Base-by-base conservation (phyloP, 2,888 invertebrate species). In the Phania funesta region DNA sequence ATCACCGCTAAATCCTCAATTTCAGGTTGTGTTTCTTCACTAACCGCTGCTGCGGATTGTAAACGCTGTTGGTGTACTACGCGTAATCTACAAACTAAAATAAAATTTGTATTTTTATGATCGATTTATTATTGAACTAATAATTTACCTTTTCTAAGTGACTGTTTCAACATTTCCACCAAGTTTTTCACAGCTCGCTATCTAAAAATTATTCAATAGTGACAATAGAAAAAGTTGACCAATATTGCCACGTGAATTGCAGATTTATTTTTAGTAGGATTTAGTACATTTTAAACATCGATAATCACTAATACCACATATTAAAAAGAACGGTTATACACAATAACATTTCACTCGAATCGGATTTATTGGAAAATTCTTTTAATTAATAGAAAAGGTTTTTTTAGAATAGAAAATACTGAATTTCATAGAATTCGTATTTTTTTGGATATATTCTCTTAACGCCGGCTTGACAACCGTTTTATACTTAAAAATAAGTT, bases 1-100 rank as follows among this genome's bases (percentile, higher is more conserved):
- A 87, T 83, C 7, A 56, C 84, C 0, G 88, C 46, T 22, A 90
- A 88, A 38, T 90, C 89, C 62, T 87, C 88, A 0, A 86, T 85
- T 44, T 87, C 87, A 0, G 75, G 56, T 60, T 65, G 52, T 62
- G 9, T 65, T 67, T 20, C 74, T 26, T n/a, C 32, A 18, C 3
- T 54, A 4, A 79, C 67, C 20, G 83, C 74, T 52, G 80, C 77
- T 11, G 65, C 80, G 18, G 84, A 78, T 22, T 83, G 85, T 22
- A 82, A 83, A 11, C 85, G 85, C 18, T 85, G 2, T 22, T 83
- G 84, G 64, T 73, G 80, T 5, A 87, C 9, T 0, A 67, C 18
- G 0, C 46, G 48, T 22, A 52, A 26, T 58, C 67, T 71, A 16
- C 35, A 73, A 73, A 71, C 62, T 58, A 32, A 32, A 9, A 32